Conservation (phyloP, 2,797 vertebrate genomes). For the Choloepus didactylus region DNA sequence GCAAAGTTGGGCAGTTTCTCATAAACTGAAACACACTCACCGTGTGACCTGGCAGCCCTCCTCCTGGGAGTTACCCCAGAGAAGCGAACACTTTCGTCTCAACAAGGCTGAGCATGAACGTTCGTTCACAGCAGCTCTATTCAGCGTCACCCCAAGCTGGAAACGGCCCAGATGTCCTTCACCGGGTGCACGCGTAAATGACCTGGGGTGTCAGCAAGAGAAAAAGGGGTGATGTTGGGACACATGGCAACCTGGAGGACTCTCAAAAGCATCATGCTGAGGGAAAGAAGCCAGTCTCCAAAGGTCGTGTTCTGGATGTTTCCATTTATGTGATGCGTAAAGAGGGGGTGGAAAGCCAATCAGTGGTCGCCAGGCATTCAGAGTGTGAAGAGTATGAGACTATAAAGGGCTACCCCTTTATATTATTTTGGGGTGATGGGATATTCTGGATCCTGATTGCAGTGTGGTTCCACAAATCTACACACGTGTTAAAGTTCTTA, state of each 20-base stretch:
- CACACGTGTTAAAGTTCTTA: not conserved
- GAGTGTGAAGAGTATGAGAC: not conserved
- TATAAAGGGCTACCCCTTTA: not conserved
- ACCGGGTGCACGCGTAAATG: no score
- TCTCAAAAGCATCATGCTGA: not conserved
- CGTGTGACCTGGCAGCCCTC: not conserved
- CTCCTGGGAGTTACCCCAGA: rapidly evolving
- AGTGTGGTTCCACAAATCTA: no score
- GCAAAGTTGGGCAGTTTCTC: not conserved
- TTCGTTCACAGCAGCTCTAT: not conserved
- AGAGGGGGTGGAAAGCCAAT: not conserved
- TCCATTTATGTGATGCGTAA: not conserved
- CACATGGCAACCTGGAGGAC: rapidly evolving
- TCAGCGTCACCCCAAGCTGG: not conserved
- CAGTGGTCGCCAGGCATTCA: no score
- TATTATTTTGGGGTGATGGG: not conserved
- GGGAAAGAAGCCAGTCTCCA: not conserved
- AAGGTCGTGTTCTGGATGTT: rapidly evolving
- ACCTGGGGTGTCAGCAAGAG: not conserved
- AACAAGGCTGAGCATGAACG: rapidly evolving
- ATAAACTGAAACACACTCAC: no score
- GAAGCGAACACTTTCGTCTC: not conserved
- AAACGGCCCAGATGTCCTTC: not conserved
- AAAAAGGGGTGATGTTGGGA: not conserved
- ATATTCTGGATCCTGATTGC: not conserved